Percentiles rank a stretch among this genome's conserved stretches.
These are phyloP conservation scores for Chinchilla lanigera DNA, from an alignment of 2,113 vertebrate genomes.

Conservation along the genomic window DNA sequence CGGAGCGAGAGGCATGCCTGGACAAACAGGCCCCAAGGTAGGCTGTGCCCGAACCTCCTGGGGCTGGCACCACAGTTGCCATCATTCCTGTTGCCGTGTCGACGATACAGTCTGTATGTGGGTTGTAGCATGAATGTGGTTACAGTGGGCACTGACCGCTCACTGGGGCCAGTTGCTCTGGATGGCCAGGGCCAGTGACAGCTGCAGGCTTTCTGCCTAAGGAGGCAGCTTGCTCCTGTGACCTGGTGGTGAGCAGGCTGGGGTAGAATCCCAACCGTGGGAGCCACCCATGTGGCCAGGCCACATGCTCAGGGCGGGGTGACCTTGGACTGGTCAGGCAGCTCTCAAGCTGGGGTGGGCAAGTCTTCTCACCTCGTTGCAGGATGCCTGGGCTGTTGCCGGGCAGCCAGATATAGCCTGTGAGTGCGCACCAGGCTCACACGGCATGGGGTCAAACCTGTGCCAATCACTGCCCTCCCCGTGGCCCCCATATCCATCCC, in stretches of 20 bases:
- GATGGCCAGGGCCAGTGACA: not conserved
- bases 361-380: rapidly evolving
- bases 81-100: rapidly evolving
- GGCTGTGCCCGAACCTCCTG: rapidly evolving
- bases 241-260: not conserved
- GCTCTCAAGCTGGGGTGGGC: not conserved
- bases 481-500: rapidly evolving
- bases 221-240: not conserved
- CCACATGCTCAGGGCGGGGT: not conserved
- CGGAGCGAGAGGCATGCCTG: slow-evolving; percentile 97
- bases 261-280: slow-evolving; percentile 24
- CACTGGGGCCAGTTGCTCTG: not conserved
- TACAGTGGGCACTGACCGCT: rapidly evolving
- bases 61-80: rapidly evolving
- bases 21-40: slow-evolving; percentile 97
- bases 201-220: not conserved
- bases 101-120: rapidly evolving
- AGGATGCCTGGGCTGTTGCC: rapidly evolving
- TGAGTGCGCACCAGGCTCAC: rapidly evolving
- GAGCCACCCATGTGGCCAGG: not conserved
- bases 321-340: not conserved
- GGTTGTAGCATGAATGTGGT: rapidly evolving
- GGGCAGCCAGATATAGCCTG: rapidly evolving
- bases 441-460: rapidly evolving
- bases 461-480: rapidly evolving